These are phyloP conservation scores for Centropus unirufus DNA, from an alignment of 2,113 vertebrate species.

Conservation along the genomic window DNA sequence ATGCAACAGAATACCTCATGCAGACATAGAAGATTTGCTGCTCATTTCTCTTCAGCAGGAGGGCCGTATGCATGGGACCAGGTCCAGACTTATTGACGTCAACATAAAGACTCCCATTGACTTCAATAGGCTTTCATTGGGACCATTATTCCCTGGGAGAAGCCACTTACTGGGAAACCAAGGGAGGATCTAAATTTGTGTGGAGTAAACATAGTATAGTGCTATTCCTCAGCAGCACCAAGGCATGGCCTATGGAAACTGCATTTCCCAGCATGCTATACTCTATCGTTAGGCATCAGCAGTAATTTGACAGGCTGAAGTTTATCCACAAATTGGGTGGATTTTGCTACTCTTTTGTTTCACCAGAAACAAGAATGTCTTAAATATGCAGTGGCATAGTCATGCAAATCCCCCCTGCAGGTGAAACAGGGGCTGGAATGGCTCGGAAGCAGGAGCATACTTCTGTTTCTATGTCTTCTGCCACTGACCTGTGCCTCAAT, in stretches of 20 bases:
- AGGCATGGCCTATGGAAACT: background rate
- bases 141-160: background rate
- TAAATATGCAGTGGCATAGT: accelerated
- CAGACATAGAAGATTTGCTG: constrained; percentile 18
- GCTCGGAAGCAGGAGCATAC: background rate
- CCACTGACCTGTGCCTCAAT: background rate
- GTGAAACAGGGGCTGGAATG: background rate
- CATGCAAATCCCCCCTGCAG: background rate
- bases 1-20: constrained; percentile 17
- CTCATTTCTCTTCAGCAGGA: constrained; percentile 49
- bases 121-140: background rate
- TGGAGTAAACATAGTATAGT: background rate
- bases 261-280: background rate
- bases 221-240: background rate
- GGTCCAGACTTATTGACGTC: constrained; percentile 14
- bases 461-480: background rate
- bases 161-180: background rate
- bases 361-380: background rate
- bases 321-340: background rate
- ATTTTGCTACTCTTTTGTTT: background rate
- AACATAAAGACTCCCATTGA: constrained; percentile 12
- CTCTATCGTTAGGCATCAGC: background rate
- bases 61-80: background rate
- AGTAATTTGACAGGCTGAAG: background rate
- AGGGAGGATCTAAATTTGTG: background rate